Conservation (phyloP, 1,140 invertebrate genomes). For the Drosophila carrolli region DNA sequence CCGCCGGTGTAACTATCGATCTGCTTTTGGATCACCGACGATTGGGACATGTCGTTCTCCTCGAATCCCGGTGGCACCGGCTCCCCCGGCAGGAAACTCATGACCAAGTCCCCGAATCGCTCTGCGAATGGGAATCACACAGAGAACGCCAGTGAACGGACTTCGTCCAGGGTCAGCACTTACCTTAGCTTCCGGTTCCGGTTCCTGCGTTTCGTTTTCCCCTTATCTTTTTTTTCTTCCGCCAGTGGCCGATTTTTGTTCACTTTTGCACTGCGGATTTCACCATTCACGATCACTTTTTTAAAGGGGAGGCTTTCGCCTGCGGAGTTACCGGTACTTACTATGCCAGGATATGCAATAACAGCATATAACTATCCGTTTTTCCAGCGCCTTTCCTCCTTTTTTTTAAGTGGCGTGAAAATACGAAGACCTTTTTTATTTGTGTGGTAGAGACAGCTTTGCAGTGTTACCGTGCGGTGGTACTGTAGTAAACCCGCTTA, state of each 20-base stretch:
- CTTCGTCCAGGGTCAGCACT: background rate
- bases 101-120: background rate
- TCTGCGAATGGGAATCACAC: constrained; percentile 3
- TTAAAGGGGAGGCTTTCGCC: background rate
- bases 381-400: background rate
- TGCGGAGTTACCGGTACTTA: background rate
- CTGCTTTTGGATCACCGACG: constrained; percentile 86
- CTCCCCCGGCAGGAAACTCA: constrained; percentile 87
- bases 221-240: no score
- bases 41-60: constrained; percentile 87
- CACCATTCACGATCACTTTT: background rate
- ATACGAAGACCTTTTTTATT: background rate
- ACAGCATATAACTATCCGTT: background rate
- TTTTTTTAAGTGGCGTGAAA: background rate
- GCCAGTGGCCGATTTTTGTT: background rate
- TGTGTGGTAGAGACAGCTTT: background rate
- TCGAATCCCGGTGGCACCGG: constrained; percentile 90
- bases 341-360: background rate
- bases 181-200: background rate
- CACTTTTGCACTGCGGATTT: background rate
- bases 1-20: constrained; percentile 84
- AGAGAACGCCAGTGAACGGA: background rate
- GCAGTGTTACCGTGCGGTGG: background rate
- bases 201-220: background rate
- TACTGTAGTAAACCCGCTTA: background rate